Evolutionary conservation across 2,797 vertebrate genomes (phyloP).

Genomic region (Cossypha caffra): DNA sequence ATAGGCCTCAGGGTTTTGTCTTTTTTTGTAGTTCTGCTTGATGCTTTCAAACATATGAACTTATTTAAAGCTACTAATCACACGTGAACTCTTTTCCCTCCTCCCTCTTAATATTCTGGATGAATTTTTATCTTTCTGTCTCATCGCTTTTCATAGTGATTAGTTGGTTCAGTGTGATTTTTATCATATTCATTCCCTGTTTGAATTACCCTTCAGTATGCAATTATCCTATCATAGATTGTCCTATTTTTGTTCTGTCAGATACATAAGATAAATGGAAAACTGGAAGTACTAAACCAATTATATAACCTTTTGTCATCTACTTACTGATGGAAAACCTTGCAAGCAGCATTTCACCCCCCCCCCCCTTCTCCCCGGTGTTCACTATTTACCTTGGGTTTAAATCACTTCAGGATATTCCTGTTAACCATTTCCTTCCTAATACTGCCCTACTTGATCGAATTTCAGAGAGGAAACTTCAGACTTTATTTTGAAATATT

Average conservation of each 20-base stretch:
- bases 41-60: not conserved
- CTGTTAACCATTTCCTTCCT: constrained; percentile 59
- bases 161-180: constrained; percentile 74
- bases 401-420: not conserved
- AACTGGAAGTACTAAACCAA: constrained; percentile 67
- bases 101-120: constrained; percentile 32
- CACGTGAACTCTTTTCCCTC: constrained; percentile 45
- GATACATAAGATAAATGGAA: constrained; percentile 76
- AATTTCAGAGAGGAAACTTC: not conserved
- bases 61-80: constrained; percentile 38
- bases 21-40: not conserved
- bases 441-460: not conserved
- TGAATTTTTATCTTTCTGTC: constrained; percentile 69
- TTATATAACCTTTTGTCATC: constrained; percentile 74
- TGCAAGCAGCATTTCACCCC: not conserved
- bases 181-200: constrained; percentile 71
- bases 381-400: constrained; percentile 62
- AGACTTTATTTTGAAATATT: not conserved
- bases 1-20: not conserved
- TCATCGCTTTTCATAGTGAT: constrained; percentile 67
- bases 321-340: constrained; percentile 59
- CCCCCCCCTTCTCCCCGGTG: not conserved
- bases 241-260: constrained; percentile 75
- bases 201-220: constrained; percentile 75
- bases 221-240: constrained; percentile 79